Conservation (phyloP, 2,888 invertebrate genomes). For the Physocephala rufipes region DNA sequence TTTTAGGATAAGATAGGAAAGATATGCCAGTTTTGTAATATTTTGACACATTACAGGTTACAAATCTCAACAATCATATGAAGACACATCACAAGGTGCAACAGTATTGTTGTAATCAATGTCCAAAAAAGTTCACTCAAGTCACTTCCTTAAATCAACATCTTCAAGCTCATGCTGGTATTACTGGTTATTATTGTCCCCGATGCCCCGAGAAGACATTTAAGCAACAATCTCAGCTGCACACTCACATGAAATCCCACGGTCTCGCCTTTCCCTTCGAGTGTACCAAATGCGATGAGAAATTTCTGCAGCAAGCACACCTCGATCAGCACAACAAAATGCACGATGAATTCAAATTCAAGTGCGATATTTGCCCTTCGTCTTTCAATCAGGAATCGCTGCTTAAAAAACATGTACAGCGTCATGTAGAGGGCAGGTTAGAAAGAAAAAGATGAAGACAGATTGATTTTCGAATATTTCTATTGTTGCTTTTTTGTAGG, state of each 20-base stretch:
- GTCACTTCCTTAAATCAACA: conserved; percentile 66
- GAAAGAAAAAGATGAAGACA: background rate
- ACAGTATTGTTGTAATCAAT: conserved; percentile 66
- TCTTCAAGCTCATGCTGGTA: conserved; percentile 65
- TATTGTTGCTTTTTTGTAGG: conserved; percentile 46
- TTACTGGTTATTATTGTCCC: conserved; percentile 65
- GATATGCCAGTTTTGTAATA: background rate
- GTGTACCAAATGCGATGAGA: conserved; percentile 65
- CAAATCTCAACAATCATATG: conserved; percentile 67
- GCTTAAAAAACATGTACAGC: conserved; percentile 65
- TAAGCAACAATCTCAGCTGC: conserved; percentile 64
- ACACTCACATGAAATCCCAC: conserved; percentile 66
- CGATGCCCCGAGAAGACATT: conserved; percentile 66
- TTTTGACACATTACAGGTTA: conserved; percentile 54
- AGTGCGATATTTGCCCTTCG: conserved; percentile 65
- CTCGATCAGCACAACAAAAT: conserved; percentile 65
- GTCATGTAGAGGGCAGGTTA: conserved; percentile 65
- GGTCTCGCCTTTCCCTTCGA: conserved; percentile 65
- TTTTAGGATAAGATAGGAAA: background rate
- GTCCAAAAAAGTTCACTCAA: conserved; percentile 66
- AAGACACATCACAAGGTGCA: conserved; percentile 67
- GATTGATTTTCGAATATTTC: background rate
- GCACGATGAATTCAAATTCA: conserved; percentile 66
- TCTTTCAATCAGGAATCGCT: conserved; percentile 65
- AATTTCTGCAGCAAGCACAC: conserved; percentile 65